Conservation (phyloP, 1,140 invertebrate species). For the Conus ventricosus region DNA sequence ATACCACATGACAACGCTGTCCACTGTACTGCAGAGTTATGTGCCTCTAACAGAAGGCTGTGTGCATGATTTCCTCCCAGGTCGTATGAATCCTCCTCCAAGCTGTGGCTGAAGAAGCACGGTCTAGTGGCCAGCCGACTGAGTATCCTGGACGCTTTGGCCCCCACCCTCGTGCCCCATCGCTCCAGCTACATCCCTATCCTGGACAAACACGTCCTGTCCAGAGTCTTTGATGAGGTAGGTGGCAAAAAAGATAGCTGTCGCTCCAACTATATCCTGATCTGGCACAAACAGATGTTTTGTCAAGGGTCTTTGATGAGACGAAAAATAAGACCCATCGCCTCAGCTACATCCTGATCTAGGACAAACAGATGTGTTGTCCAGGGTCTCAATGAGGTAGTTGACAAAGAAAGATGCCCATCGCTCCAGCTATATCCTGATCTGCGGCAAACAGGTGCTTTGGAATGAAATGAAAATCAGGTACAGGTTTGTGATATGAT, state of each 20-base stretch:
- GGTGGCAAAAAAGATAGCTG: conserved; percentile 27
- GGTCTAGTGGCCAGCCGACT: conserved; percentile 70
- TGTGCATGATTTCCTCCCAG: conserved; percentile 34
- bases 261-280: too few species aligned
- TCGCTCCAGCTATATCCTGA: too few species aligned
- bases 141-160: conserved; percentile 72
- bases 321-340: too few species aligned
- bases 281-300: too few species aligned
- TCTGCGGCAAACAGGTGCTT: too few species aligned
- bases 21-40: neutral
- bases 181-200: conserved; percentile 71
- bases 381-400: too few species aligned
- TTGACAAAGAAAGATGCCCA: too few species aligned
- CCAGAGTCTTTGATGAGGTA: conserved; percentile 74
- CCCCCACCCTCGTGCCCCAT: conserved; percentile 67
- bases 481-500: too few species aligned
- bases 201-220: conserved; percentile 69
- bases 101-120: conserved; percentile 70
- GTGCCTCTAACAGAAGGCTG: neutral
- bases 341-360: too few species aligned
- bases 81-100: conserved; percentile 56
- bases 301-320: too few species aligned
- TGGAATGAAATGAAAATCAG: too few species aligned
- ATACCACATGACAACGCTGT: neutral
- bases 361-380: too few species aligned